Percentiles rank a stretch among this genome's conserved stretches.
phyloP scores from a whole-genome alignment of 2,888 invertebrate species.

The Apotomis betuletana region DNA sequence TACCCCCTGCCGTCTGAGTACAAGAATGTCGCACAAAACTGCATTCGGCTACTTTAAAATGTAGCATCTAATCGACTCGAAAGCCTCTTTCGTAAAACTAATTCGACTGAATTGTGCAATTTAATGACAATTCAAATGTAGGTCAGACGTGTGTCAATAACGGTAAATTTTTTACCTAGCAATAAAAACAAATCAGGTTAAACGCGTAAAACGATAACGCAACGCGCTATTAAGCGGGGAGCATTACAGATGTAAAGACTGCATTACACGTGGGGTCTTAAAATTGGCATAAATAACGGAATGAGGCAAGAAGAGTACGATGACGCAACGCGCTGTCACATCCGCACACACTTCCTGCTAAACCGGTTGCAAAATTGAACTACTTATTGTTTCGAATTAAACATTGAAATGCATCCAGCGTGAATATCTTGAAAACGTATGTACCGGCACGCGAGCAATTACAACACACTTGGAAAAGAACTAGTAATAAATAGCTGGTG shows the following conservation, averaged over 20 bases:
- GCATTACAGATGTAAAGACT: constrained; percentile 48
- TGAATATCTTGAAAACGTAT: constrained; percentile 28
- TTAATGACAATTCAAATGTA: constrained; percentile 42
- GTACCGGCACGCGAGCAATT: constrained; percentile 11
- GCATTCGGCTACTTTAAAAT: constrained; percentile 48
- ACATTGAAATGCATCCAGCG: constrained; percentile 28
- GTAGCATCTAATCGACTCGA: constrained; percentile 31
- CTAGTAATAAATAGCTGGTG: not conserved
- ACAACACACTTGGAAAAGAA: constrained; percentile 5
- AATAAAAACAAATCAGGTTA: constrained; percentile 36
- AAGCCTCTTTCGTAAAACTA: not conserved
- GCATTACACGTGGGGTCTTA: constrained; percentile 39
- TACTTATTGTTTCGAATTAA: constrained; percentile 34
- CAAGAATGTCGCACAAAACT: constrained; percentile 55
- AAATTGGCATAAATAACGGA: constrained; percentile 22
- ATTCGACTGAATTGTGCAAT: constrained; percentile 49
- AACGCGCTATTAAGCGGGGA: constrained; percentile 43
- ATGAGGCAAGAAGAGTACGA: constrained; percentile 29
- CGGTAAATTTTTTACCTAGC: constrained; percentile 26
- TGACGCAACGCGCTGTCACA: constrained; percentile 31
- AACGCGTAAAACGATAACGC: constrained; percentile 41
- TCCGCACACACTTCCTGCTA: constrained; percentile 37
- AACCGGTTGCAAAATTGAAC: constrained; percentile 34
- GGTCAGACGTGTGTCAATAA: constrained; percentile 37
- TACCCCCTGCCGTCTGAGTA: constrained; percentile 57